These are phyloP conservation scores for Catotricha subobsoleta DNA, from an alignment of 2,888 invertebrate species.

Conservation along the genomic window DNA sequence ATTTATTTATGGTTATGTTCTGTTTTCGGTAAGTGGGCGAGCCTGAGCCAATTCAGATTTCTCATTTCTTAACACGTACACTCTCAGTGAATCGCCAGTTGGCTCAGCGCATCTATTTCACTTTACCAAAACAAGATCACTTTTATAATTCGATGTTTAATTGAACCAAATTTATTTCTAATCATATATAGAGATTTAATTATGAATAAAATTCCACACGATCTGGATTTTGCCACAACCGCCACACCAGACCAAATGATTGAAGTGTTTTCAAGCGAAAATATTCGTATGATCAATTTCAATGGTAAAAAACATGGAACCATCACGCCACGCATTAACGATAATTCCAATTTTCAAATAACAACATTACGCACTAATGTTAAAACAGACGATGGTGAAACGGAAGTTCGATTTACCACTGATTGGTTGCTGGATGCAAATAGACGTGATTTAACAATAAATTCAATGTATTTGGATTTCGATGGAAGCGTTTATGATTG, in stretches of 20 bases:
- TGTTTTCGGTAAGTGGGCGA: no score
- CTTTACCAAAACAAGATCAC: no score
- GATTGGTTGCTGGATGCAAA: conserved; percentile 89
- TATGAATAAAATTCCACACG: conserved; percentile 62
- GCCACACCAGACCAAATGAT: conserved; percentile 96
- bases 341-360: conserved; percentile 84
- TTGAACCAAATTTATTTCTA: neutral
- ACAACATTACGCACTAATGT: conserved; percentile 89
- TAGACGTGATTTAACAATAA: conserved; percentile 90
- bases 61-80: neutral
- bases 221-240: conserved; percentile 94
- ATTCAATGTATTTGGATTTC: conserved; percentile 86
- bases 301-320: conserved; percentile 93
- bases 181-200: conserved; percentile 46
- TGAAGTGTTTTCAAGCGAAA: conserved; percentile 67
- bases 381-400: conserved; percentile 83
- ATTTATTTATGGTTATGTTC: no score
- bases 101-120: no score
- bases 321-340: conserved; percentile 84
- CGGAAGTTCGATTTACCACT: conserved; percentile 84
- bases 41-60: no score
- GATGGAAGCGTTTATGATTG: conserved; percentile 93
- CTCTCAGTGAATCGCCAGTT: no score
- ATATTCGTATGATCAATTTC: conserved; percentile 77
- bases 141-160: no score